Evolutionary conservation across 1,140 invertebrate species (phyloP).

Genomic region (Drosophila serrata): DNA sequence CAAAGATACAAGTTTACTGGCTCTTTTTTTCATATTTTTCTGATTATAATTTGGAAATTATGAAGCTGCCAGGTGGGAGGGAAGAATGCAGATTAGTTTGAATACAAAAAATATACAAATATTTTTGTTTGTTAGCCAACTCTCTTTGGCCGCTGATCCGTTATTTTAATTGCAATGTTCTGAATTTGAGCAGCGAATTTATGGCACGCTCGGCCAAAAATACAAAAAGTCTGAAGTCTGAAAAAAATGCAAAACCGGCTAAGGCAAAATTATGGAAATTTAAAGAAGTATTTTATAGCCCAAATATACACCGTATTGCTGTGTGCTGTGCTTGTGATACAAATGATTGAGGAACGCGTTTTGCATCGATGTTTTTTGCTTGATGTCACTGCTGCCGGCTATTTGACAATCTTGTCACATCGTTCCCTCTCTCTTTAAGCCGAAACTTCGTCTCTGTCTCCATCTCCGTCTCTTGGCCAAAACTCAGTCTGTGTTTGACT

Average conservation of each 20-base stretch:
- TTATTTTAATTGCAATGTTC: slow-evolving; percentile 67
- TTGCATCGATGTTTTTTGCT: slow-evolving; percentile 52
- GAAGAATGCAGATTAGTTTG: slow-evolving; percentile 29
- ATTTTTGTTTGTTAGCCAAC: slow-evolving; percentile 8
- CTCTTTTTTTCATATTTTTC: neutral
- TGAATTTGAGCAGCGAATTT: slow-evolving; percentile 53
- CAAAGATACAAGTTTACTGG: slow-evolving; percentile 26
- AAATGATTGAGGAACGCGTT: slow-evolving; percentile 53
- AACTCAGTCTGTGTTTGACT: slow-evolving; percentile 64
- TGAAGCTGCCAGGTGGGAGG: slow-evolving; percentile 17
- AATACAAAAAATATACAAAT: slow-evolving; percentile 9
- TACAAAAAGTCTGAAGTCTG: neutral
- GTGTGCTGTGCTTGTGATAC: slow-evolving; percentile 13
- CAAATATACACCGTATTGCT: slow-evolving; percentile 4
- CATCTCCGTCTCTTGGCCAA: neutral
- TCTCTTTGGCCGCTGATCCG: slow-evolving; percentile 27
- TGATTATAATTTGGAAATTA: slow-evolving; percentile 24
- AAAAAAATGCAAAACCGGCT: slow-evolving; percentile 49
- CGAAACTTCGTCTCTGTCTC: slow-evolving; percentile 13
- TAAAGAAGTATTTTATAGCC: slow-evolving; percentile 44
- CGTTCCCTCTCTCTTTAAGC: slow-evolving; percentile 32
- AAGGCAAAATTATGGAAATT: slow-evolving; percentile 46
- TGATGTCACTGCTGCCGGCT: slow-evolving; percentile 60
- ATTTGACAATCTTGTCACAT: slow-evolving; percentile 81
- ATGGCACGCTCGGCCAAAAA: slow-evolving; percentile 30